phyloP scores from a whole-genome alignment of 1,140 invertebrate species.

The Platyura marginata region DNA sequence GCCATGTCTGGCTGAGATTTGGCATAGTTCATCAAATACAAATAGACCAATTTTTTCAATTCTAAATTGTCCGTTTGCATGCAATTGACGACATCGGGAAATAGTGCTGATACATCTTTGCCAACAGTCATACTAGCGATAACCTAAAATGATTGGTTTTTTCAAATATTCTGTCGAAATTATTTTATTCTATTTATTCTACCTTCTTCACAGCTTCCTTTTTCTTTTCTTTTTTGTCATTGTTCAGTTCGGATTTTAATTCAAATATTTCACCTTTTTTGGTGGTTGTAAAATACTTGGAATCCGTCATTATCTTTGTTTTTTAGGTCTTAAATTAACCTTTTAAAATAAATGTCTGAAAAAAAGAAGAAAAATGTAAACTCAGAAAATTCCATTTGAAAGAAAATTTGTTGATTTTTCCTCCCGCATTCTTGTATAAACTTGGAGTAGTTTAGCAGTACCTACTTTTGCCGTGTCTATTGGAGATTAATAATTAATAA shows the following conservation, averaged over 20 bases:
- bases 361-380: no score
- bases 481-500: no score
- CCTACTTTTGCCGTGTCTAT: no score
- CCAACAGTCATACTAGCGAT: conserved; percentile 99
- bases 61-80: conserved; percentile 99
- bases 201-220: conserved; percentile 99
- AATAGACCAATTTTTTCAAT: conserved; percentile 96
- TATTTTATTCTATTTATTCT: conserved; percentile 9
- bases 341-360: no score
- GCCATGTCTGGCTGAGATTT: conserved; percentile 99
- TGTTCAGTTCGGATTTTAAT: conserved; percentile 96
- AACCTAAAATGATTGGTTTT: conserved; percentile 36
- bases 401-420: no score
- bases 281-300: conserved; percentile 99
- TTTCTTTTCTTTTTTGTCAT: conserved; percentile 99
- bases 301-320: conserved; percentile 84
- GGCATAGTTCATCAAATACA: conserved; percentile 99
- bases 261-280: conserved; percentile 99
- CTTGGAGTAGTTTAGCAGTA: no score
- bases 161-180: neutral
- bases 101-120: conserved; percentile 86
- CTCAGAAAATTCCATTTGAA: no score
- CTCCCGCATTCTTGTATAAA: no score
- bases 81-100: conserved; percentile 99
- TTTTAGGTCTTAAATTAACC: no score